These are phyloP conservation scores for Melitaea athalia DNA, from an alignment of 2,888 invertebrate species.

Conservation along the genomic window DNA sequence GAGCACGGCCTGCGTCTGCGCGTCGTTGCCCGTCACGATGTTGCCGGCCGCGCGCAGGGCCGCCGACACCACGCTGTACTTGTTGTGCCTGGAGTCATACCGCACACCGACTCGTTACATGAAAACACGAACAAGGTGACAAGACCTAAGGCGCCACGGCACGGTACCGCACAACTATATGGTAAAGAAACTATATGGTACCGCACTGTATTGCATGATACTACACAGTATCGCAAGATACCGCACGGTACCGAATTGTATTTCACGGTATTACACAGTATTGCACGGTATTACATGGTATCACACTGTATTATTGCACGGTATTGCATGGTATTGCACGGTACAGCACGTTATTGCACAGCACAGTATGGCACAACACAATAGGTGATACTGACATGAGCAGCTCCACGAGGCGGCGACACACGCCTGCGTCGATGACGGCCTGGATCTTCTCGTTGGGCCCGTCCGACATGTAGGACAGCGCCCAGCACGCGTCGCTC, in stretches of 20 bases:
- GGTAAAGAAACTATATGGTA: no score
- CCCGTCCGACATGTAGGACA: constrained; percentile 97
- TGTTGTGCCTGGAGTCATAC: constrained; percentile 91
- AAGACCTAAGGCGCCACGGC: no score
- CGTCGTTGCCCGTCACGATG: constrained; percentile 98
- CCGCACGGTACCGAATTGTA: no score
- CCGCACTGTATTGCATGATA: no score
- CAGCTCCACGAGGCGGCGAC: constrained; percentile 87
- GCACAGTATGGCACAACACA: neutral
- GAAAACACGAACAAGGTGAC: no score
- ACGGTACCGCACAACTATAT: no score
- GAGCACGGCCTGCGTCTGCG: constrained; percentile 96
- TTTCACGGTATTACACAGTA: no score
- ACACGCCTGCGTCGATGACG: constrained; percentile 97
- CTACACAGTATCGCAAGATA: no score
- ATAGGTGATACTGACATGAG: constrained; percentile 70
- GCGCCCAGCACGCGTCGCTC: constrained; percentile 98
- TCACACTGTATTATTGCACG: no score
- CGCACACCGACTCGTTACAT: no score
- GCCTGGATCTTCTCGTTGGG: constrained; percentile 99
- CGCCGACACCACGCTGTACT: constrained; percentile 93
- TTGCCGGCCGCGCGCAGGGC: constrained; percentile 98
- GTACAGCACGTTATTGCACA: neutral
- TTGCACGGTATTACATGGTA: no score
- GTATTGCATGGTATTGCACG: no score